Evolutionary conservation across 2,888 invertebrate species (phyloP), one percentile per base, ranked within the genome.

Genomic region (Dendrolimus houi): DNA sequence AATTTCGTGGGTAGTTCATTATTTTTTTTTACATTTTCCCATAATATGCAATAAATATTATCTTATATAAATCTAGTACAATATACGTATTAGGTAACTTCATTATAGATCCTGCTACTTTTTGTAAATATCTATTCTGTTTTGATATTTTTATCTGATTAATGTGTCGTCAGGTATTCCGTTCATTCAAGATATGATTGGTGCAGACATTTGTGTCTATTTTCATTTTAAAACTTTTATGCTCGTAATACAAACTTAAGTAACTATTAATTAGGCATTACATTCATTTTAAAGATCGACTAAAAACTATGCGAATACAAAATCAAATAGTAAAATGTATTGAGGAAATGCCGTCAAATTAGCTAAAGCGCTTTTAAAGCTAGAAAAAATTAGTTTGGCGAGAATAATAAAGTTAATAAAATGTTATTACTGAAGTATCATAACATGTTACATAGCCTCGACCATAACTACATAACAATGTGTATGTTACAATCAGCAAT

Each of bases 21-120:
- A 74, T 84, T 86, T 88, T 84, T n/a, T 90, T 89, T 87, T 83
- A 79, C 78, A 77, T 87, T 90, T 88, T 88, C 76, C 75, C 76
- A 69, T 83, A 79, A 70, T 81, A 78, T 89, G 87, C 88, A 85
- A 76, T 87, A 84, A 86, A 87, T 86, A 83, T 64, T 77, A 72
- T 81, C 75, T 83, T 85, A 83, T 79, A 83, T 77, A 83, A 83
- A 83, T 77, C 68, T 81, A 72, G 71, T 83, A 82, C 74, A 76
- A 74, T 77, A 77, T 72, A 79, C 70, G 67, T 79, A 74, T 70
- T 72, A 77, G 63, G 71, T 71, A 62, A 42, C 64, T 69, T 57
- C 56, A 67, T 71, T 81, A 75, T 79, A 76, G 74, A 56, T 74
- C 71, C 64, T 70, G 67, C 75, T 82, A 81, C 65, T 69, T 67